These are phyloP conservation scores for Python bivittatus DNA, from an alignment of 2,113 vertebrate species.

Conservation along the genomic window DNA sequence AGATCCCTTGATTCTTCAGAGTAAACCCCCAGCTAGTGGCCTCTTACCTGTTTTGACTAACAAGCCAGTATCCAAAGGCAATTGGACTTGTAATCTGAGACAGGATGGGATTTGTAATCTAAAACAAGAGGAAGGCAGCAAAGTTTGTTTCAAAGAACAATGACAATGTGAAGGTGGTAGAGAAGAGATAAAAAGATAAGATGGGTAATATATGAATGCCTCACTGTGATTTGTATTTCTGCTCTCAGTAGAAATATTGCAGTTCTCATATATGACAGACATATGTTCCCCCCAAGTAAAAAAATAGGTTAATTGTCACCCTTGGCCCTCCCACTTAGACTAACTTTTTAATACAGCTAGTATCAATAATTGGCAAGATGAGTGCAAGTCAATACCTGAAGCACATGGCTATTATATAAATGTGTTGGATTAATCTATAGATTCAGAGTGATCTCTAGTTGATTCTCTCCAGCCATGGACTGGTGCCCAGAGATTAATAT, in stretches of 20 bases:
- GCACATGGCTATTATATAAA: background rate
- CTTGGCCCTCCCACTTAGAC: background rate
- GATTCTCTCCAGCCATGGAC: background rate
- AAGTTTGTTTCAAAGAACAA: background rate
- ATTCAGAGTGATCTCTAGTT: background rate
- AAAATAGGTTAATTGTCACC: fast-evolving
- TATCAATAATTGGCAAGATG: background rate
- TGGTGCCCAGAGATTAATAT: background rate
- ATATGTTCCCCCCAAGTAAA: background rate
- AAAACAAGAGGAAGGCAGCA: no score
- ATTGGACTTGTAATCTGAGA: no score
- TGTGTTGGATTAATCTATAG: background rate
- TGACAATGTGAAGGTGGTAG: background rate
- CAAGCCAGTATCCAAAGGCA: no score
- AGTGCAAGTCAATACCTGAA: background rate
- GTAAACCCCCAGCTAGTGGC: no score
- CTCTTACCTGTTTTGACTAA: no score
- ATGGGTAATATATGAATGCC: background rate
- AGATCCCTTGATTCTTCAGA: background rate
- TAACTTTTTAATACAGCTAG: background rate
- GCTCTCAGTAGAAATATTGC: background rate
- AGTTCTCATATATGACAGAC: background rate
- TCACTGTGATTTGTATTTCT: background rate
- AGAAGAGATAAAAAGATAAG: background rate
- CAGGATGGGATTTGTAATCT: no score